Evolutionary conservation across 2,113 vertebrate genomes (phyloP).

Genomic region (Theristicus caerulescens): DNA sequence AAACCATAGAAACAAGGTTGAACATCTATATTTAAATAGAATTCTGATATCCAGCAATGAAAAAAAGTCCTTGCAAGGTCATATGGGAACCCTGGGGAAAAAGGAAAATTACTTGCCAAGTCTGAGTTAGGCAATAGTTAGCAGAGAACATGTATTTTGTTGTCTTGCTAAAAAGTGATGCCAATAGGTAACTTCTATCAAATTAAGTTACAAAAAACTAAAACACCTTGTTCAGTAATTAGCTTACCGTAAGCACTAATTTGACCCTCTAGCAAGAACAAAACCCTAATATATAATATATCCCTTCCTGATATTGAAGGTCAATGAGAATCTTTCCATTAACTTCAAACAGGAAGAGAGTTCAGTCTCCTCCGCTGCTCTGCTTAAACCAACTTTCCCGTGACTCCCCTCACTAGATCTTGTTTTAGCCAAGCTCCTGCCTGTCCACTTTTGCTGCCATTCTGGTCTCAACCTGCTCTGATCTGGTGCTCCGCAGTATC

Average conservation of each 20-base stretch:
- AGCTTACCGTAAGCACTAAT: not conserved
- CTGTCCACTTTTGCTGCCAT: not conserved
- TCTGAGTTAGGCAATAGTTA: not conserved
- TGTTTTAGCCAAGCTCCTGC: not conserved
- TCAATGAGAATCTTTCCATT: not conserved
- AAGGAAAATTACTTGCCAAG: not conserved
- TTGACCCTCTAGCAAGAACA: not conserved
- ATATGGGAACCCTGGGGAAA: not conserved
- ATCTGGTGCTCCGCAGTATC: not conserved
- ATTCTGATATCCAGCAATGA: not conserved
- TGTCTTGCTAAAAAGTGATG: not conserved
- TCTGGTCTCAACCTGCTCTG: rapidly evolving
- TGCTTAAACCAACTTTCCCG: not conserved
- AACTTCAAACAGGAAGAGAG: not conserved
- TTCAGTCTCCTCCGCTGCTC: not conserved
- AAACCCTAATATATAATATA: not conserved
- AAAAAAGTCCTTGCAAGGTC: not conserved
- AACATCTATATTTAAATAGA: not conserved
- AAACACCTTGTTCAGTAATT: not conserved
- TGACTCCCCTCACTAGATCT: not conserved
- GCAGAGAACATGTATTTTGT: not conserved
- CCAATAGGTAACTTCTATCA: not conserved
- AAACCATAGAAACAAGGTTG: not conserved
- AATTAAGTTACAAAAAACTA: not conserved
- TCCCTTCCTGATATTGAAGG: not conserved